Evolutionary conservation across 2,888 invertebrate genomes (phyloP).

Genomic region (Parascotia fuliginaria): DNA sequence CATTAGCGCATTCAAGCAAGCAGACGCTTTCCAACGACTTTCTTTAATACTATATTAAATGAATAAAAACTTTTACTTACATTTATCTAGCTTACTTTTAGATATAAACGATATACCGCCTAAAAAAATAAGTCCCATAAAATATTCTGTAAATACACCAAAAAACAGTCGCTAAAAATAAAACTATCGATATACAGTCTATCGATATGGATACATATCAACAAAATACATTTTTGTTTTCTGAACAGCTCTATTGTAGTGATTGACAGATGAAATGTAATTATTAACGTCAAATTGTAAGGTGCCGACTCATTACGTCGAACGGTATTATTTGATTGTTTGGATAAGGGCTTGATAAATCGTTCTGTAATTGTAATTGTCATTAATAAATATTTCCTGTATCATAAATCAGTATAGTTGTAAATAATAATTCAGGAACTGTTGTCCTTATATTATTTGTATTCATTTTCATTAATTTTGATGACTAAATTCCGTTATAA

Average conservation of each 20-base stretch:
- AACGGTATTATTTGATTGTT: slow-evolving; percentile 21
- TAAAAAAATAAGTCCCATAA: too few species aligned
- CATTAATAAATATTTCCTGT: slow-evolving; percentile 14
- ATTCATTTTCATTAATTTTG: too few species aligned
- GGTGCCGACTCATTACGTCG: slow-evolving; percentile 26
- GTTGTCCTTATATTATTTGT: too few species aligned
- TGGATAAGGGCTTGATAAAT: slow-evolving; percentile 20
- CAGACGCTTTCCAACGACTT: too few species aligned
- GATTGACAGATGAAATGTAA: slow-evolving; percentile 34
- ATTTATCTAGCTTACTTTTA: too few species aligned
- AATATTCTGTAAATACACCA: too few species aligned
- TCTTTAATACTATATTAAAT: too few species aligned
- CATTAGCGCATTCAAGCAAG: too few species aligned
- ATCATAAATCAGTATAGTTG: not conserved
- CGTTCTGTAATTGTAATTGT: slow-evolving; percentile 8
- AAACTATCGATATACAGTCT: not conserved
- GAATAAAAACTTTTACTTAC: too few species aligned
- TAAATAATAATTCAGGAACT: not conserved
- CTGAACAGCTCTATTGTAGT: slow-evolving; percentile 8
- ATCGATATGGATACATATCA: not conserved
- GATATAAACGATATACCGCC: too few species aligned
- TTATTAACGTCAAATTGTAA: slow-evolving; percentile 18
- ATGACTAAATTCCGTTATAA: too few species aligned
- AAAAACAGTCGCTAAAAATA: too few species aligned
- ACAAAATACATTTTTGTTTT: not conserved